A percentile compares a stretch with the other conserved stretches of the same genome.
These are phyloP conservation scores for Pollimyrus isidori DNA, from an alignment of 2,113 vertebrate species.

Conservation along the genomic window DNA sequence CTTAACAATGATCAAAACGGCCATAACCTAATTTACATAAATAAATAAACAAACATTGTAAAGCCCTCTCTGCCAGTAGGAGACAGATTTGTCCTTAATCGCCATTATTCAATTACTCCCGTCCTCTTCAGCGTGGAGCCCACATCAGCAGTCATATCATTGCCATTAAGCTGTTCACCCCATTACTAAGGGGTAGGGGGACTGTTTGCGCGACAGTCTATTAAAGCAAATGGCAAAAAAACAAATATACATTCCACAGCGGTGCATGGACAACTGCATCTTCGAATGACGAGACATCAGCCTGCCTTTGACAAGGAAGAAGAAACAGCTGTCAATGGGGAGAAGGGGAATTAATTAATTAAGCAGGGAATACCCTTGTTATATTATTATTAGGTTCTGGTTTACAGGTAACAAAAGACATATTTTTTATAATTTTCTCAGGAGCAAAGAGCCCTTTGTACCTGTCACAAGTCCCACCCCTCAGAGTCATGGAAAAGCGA, in stretches of 20 bases:
- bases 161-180: slow-evolving; percentile 15
- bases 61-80: background rate
- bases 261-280: slow-evolving; percentile 23
- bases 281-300: slow-evolving; percentile 26
- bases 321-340: slow-evolving; percentile 33
- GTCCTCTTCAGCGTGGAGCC: background rate
- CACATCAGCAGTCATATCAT: slow-evolving; percentile 7
- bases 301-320: slow-evolving; percentile 29
- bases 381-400: background rate
- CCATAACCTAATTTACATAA: background rate
- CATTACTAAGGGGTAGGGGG: background rate
- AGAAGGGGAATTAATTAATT: slow-evolving; percentile 39
- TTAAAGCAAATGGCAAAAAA: slow-evolving; percentile 49
- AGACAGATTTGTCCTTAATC: slow-evolving; percentile 18
- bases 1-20: background rate
- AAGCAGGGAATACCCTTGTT: slow-evolving; percentile 17
- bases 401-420: background rate
- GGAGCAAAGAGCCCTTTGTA: background rate
- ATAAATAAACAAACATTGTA: background rate
- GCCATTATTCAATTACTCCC: slow-evolving; percentile 16
- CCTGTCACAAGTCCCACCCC: background rate
- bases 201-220: slow-evolving; percentile 31
- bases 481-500: slow-evolving; percentile 23
- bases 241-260: slow-evolving; percentile 42
- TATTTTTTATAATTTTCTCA: background rate